Evolutionary conservation across 2,113 vertebrate genomes (phyloP), one percentile per base, ranked within the genome.

Genomic region (Triplophysa tibetana): DNA sequence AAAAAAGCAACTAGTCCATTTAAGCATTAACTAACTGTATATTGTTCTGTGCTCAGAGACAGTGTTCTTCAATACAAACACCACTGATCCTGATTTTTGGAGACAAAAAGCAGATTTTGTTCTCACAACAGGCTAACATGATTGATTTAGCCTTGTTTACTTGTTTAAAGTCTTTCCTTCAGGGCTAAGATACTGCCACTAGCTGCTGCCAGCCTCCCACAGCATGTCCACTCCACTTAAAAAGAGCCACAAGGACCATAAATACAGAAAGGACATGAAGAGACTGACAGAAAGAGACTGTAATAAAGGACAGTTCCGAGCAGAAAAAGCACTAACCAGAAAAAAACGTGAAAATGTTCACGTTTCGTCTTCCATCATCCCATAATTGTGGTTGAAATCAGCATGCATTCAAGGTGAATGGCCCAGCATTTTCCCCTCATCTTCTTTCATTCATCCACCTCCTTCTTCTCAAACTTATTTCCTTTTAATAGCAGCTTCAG

Each of bases 401-500:
- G 68, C 5, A 43, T 69, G 4, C 14, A 72, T 48, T 78, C 67
- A 66, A 58, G 64, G 33, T 16, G 14, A 82, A 72, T 9, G 48
- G 14, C 48, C 61, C 2, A 17, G 33, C n/a, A 41, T 75, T 73
- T 58, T 81, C 60, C 7, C 68, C 41, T 58, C 75, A 10, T 50
- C 62, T 65, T 70, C 13, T 52, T 74, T 38, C 60, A 21, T 50
- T 62, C 50, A 65, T 76, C 79, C 41, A 33, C 43, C 33, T 52
- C 79, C 64, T 70, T 58, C 41, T 67, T 54, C 82, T 79, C 41
- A 11, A 16, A 66, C 61, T 26, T 63, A 75, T 72, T 67, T 80
- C 50, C 54, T 21, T 16, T 76, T 26, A 19, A 14, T 29, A 8
- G 70, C 64, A 19, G 29, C 50, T 78, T 58, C 29, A 50, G 43